Conservation (phyloP, 2,888 invertebrate species). For the Erpobdella octoculata region DNA sequence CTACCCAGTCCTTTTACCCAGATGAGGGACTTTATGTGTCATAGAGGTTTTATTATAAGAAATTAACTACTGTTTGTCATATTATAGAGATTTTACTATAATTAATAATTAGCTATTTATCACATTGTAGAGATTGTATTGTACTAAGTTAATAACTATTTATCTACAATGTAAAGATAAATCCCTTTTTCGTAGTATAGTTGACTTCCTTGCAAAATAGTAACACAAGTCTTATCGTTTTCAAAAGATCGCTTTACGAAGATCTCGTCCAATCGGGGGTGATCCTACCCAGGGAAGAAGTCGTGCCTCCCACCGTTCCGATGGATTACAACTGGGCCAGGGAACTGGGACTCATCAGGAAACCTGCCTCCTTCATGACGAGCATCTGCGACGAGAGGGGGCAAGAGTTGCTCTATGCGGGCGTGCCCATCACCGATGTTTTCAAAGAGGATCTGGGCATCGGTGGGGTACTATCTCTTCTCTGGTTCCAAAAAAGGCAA, state of each 20-base stretch:
- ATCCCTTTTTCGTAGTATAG: too few relatives aligned
- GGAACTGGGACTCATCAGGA: constrained; percentile 67
- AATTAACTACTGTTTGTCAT: too few relatives aligned
- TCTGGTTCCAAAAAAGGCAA: constrained; percentile 86
- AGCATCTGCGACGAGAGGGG: constrained; percentile 98
- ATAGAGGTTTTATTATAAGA: too few relatives aligned
- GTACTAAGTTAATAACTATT: too few relatives aligned
- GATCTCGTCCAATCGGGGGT: constrained; percentile 69
- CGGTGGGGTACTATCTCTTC: constrained; percentile 87
- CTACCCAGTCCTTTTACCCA: too few relatives aligned
- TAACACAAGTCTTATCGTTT: too few relatives aligned
- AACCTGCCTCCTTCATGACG: constrained; percentile 98
- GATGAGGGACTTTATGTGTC: too few relatives aligned
- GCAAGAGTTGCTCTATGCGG: constrained; percentile 90
- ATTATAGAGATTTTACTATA: too few relatives aligned
- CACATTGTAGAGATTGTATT: too few relatives aligned
- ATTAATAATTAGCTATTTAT: too few relatives aligned
- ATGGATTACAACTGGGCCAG: constrained; percentile 97
- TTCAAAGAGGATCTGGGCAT: constrained; percentile 90
- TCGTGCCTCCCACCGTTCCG: constrained; percentile 98
- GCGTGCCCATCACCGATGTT: constrained; percentile 72
- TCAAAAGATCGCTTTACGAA: constrained; percentile 55
- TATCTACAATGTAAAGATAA: too few relatives aligned
- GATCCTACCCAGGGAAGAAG: constrained; percentile 79
- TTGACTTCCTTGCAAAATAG: too few relatives aligned